Evolutionary conservation across 2,797 vertebrate genomes (phyloP).

Genomic region (Acropternis orthonyx): DNA sequence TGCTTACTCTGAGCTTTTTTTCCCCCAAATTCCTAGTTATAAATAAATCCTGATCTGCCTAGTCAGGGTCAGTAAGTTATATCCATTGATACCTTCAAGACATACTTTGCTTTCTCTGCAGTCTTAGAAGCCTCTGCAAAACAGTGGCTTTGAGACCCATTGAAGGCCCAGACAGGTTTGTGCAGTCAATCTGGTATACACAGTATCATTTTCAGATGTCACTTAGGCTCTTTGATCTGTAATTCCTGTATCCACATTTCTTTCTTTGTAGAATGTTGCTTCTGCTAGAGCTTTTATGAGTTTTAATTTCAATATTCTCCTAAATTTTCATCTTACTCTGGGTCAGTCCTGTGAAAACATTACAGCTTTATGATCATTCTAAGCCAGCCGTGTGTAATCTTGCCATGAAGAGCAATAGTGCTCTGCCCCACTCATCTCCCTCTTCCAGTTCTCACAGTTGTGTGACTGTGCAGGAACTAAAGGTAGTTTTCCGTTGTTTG

Average conservation of each 20-base stretch:
- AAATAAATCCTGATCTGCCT: neutral
- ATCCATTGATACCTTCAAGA: neutral
- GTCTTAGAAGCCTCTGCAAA: too few relatives aligned
- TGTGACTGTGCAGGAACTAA: neutral
- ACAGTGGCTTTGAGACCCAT: neutral
- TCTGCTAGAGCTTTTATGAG: neutral
- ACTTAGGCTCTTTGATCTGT: neutral
- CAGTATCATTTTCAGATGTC: neutral
- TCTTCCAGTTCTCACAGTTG: neutral
- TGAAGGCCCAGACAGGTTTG: neutral
- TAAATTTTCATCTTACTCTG: neutral
- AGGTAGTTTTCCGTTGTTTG: neutral
- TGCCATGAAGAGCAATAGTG: neutral
- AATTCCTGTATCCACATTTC: neutral
- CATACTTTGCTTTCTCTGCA: neutral
- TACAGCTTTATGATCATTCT: neutral
- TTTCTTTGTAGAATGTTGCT: neutral
- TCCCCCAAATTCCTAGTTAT: neutral
- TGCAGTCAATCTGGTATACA: neutral
- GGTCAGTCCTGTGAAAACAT: neutral
- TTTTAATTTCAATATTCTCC: neutral
- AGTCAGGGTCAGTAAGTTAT: neutral
- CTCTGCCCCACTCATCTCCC: neutral
- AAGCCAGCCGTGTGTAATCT: neutral
- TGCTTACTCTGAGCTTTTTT: neutral